A percentile compares a stretch with the other conserved stretches of the same genome.
These are phyloP conservation scores for Ciona savignyi DNA, from an alignment of 23 tunicate species.

Conservation along the genomic window DNA sequence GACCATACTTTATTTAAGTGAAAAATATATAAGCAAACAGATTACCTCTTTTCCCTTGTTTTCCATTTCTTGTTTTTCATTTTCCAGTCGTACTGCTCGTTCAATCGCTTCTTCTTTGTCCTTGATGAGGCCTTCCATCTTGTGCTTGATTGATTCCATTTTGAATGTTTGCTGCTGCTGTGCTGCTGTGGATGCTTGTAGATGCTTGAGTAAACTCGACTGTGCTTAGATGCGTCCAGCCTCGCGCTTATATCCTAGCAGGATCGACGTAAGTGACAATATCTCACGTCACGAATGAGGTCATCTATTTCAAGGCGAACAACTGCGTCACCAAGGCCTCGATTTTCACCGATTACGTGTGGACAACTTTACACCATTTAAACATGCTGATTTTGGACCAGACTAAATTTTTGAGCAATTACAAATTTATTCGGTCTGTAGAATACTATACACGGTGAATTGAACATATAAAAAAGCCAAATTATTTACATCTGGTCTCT, in stretches of 20 bases:
- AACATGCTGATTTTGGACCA: no score
- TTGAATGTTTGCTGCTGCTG: constrained; percentile 3
- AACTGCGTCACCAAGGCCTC: no score
- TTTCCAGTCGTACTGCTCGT: constrained; percentile 72
- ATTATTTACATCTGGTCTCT: no score
- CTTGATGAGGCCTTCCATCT: constrained; percentile 93
- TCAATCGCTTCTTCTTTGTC: constrained; percentile 94
- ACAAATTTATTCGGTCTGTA: no score
- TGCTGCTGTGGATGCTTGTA: neutral
- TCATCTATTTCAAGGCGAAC: neutral
- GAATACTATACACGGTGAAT: no score
- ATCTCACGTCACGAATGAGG: neutral
- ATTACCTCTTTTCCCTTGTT: constrained; percentile 71
- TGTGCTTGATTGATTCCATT: constrained; percentile 99
- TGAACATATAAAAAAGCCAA: no score
- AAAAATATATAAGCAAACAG: no score
- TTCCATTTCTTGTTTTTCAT: constrained; percentile 67
- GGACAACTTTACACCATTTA: no score
- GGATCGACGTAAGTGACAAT: neutral
- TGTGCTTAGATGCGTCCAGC: neutral
- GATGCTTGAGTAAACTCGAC: neutral
- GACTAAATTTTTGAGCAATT: no score
- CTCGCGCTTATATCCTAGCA: neutral
- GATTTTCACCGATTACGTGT: no score
- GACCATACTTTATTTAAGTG: no score